phyloP scores from a whole-genome alignment of 1,140 invertebrate genomes.

The Dinothrombium tinctorium region DNA sequence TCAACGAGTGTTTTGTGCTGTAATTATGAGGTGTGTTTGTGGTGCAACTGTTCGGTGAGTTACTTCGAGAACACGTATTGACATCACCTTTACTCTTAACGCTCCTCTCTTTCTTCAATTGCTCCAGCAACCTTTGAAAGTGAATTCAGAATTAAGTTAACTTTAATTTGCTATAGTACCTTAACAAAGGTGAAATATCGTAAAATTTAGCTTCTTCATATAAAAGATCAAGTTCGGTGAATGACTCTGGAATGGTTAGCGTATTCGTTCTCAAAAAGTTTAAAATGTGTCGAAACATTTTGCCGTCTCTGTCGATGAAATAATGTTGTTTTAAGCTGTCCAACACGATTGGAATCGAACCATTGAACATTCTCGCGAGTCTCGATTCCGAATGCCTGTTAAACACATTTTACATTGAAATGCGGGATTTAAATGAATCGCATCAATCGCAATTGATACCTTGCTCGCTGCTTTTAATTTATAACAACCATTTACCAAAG shows the following conservation, averaged over 20 bases:
- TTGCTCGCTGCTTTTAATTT: too few species aligned
- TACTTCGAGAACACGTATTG: too few species aligned
- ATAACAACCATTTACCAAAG: too few species aligned
- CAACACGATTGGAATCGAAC: conserved; percentile 82
- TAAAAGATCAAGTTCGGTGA: conserved; percentile 63
- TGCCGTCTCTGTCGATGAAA: conserved; percentile 85
- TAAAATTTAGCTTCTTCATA: conserved; percentile 77
- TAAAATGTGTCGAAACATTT: conserved; percentile 82
- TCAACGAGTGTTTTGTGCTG: too few species aligned
- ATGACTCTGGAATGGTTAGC: conserved; percentile 61
- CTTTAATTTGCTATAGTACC: conserved; percentile 1
- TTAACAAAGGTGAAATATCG: conserved; percentile 40
- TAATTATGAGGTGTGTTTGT: too few species aligned
- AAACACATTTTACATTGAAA: too few species aligned
- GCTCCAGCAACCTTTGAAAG: neutral
- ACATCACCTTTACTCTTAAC: too few species aligned
- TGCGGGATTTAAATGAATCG: too few species aligned
- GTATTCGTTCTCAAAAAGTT: conserved; percentile 80
- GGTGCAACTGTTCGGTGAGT: too few species aligned
- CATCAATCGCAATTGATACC: too few species aligned
- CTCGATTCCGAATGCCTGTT: conserved; percentile 76
- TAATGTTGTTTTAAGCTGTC: conserved; percentile 93
- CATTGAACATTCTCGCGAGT: conserved; percentile 78
- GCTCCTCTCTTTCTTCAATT: too few species aligned
- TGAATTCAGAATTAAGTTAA: neutral